Conservation (phyloP, 2,113 vertebrate genomes). For the Galbula dea region DNA sequence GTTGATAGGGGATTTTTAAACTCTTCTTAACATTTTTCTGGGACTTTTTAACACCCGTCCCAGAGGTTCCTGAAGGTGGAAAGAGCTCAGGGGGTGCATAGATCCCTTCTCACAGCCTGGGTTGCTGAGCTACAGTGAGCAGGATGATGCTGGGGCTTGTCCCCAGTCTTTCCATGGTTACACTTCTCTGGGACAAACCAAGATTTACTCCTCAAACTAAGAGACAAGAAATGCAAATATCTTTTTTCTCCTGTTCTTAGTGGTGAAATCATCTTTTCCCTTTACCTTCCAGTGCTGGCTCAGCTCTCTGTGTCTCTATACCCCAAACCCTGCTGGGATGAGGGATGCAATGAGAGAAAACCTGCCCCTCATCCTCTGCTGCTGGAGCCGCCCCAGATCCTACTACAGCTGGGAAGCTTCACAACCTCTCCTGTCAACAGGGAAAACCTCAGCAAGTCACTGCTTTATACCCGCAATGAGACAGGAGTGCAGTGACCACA, state of each 20-base stretch:
- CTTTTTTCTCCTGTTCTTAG: not conserved
- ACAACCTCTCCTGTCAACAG: not conserved
- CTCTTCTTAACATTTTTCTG: not conserved
- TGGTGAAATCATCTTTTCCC: not conserved
- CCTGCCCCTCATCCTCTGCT: not conserved
- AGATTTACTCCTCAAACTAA: not conserved
- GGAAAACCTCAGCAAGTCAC: not conserved
- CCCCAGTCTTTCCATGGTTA: not conserved
- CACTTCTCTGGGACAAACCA: not conserved
- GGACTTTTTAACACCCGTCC: not conserved
- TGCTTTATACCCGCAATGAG: not conserved
- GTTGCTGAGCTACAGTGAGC: rapidly evolving
- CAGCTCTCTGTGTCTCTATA: not conserved
- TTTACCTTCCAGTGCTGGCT: rapidly evolving
- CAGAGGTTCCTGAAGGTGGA: not conserved
- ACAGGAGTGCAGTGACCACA: too few relatives aligned
- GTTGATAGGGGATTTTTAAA: not conserved
- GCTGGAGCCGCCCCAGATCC: not conserved
- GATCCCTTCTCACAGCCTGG: not conserved
- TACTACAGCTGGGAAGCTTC: not conserved
- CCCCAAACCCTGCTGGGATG: not conserved
- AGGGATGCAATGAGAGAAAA: not conserved
- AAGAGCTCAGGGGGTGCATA: not conserved
- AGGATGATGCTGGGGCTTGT: not conserved
- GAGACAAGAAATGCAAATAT: not conserved